Evolutionary conservation across 64 coral and sea anemone genomes (phyloP), one percentile per base, ranked within the genome.

Genomic region (Pocillopora damicornis): DNA sequence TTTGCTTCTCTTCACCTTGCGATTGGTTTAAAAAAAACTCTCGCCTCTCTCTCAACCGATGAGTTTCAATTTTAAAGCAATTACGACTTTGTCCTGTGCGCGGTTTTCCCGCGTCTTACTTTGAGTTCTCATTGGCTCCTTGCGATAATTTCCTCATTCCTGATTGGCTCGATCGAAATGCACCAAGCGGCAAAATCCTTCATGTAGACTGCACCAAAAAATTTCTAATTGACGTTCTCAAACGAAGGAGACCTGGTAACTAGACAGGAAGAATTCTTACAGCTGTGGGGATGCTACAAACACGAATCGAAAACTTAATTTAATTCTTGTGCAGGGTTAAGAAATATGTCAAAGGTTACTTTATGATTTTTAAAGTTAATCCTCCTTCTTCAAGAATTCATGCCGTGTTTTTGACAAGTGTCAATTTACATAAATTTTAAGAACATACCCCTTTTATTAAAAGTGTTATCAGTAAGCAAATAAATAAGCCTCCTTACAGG

Each of bases 351-450:
- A 71, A 11, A 71, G 25, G 22, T 71, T 71, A 9, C 22, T 71
- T 11, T n/a, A 71, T 71, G 67, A 23, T 71, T 71, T 71, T 71
- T 18, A 23, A 10, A 71, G 7, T 4, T n/a, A 71, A n/a, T 71
- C 67, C 5, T 9, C 25, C 22, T 23, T 2, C 25, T n/a, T 71
- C 67, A 71, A 71, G 67, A 71, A 71, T 30, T 71, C 22, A n/a
- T n/a, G 25, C 67, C 25, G 67, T 2, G 22, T 57, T 15, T 76
- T 8, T 77, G 37, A 7, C 75, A 56, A 56, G 17, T 75, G 30
- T 75, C 75, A 77, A 17, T 77, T 38, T 56, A 77, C 42, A 77
- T 22, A 36, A 45, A 56, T 77, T 77, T n/a, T 77, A 15, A 56
- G 18, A 75, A 75, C 2, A 42, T 15, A 75, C 12, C 36, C 2